phyloP scores from a whole-genome alignment of 2,888 invertebrate species.

The Hirtodrosophila trivittata region DNA sequence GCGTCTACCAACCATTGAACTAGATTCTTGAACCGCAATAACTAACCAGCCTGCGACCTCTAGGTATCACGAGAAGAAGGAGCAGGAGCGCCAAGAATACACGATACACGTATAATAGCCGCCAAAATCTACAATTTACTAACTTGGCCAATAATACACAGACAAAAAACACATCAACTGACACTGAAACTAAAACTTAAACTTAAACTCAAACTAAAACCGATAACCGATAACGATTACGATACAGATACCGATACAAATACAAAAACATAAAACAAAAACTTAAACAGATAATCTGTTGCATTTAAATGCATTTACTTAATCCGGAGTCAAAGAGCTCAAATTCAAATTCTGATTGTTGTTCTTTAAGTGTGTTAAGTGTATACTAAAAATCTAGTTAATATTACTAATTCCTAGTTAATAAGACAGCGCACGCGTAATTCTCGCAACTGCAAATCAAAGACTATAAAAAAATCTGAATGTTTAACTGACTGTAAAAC shows the following conservation, averaged over 20 bases:
- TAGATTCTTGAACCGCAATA: conserved; percentile 61
- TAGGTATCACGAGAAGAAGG: conserved; percentile 89
- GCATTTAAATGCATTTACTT: conserved; percentile 69
- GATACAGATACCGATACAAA: conserved; percentile 26
- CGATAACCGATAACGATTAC: too few species aligned
- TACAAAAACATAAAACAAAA: conserved; percentile 19
- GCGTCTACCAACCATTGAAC: conserved; percentile 69
- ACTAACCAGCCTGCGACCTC: conserved; percentile 62
- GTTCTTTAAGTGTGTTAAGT: conserved; percentile 54
- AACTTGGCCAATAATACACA: conserved; percentile 20
- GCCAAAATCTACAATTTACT: conserved; percentile 13
- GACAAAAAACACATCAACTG: conserved; percentile 21
- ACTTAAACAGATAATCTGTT: conserved; percentile 24
- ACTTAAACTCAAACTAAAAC: not conserved
- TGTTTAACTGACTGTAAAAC: conserved; percentile 39
- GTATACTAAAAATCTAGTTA: conserved; percentile 15
- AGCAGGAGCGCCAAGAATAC: conserved; percentile 89
- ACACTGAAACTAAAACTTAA: conserved; percentile 16
- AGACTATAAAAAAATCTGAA: conserved; percentile 44
- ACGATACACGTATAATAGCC: conserved; percentile 87
- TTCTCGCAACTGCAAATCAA: conserved; percentile 40
- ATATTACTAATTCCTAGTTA: conserved; percentile 17
- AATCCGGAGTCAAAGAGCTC: conserved; percentile 13
- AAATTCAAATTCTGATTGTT: conserved; percentile 43
- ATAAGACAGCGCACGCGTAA: conserved; percentile 32